Percentiles rank a stretch among this genome's conserved stretches.
phyloP scores from a whole-genome alignment of 2,888 invertebrate species.

The Eristalis tenax region DNA sequence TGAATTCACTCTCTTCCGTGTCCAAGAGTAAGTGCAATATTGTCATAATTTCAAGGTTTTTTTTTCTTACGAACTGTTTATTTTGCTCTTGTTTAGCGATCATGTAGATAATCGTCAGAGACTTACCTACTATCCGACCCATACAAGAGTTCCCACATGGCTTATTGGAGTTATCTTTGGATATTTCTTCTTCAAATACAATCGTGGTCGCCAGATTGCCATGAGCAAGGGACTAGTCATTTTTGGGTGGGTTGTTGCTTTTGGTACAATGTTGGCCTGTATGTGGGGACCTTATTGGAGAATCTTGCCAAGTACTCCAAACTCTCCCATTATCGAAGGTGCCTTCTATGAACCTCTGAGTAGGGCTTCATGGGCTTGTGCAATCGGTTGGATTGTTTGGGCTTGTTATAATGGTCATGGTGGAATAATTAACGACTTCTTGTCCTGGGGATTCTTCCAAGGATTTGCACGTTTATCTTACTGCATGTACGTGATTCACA shows the following conservation, averaged over 20 bases:
- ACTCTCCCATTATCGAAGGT: slow-evolving; percentile 77
- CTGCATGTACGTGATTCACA: slow-evolving; percentile 80
- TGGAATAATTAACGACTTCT: slow-evolving; percentile 78
- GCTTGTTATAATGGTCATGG: slow-evolving; percentile 80
- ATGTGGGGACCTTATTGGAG: slow-evolving; percentile 79
- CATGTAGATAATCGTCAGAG: slow-evolving; percentile 78
- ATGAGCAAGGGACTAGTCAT: slow-evolving; percentile 76
- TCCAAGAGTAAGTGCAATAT: slow-evolving; percentile 74
- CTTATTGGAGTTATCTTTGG: slow-evolving; percentile 80
- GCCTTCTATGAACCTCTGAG: slow-evolving; percentile 79
- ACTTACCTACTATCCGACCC: slow-evolving; percentile 80
- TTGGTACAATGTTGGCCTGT: slow-evolving; percentile 77
- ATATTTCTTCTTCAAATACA: slow-evolving; percentile 78
- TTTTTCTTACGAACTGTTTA: background rate
- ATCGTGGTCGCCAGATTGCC: slow-evolving; percentile 77
- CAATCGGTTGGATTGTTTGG: slow-evolving; percentile 80
- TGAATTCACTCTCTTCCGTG: slow-evolving; percentile 79
- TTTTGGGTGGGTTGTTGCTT: slow-evolving; percentile 77
- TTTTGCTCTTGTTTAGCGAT: slow-evolving; percentile 51
- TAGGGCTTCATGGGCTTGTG: slow-evolving; percentile 78
- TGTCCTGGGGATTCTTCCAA: slow-evolving; percentile 79
- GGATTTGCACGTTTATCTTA: slow-evolving; percentile 79
- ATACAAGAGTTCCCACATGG: slow-evolving; percentile 80
- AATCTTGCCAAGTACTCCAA: slow-evolving; percentile 75
- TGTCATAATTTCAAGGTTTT: background rate